Conservation (phyloP, 1,140 invertebrate species). For the Temnothorax curvispinosus region DNA sequence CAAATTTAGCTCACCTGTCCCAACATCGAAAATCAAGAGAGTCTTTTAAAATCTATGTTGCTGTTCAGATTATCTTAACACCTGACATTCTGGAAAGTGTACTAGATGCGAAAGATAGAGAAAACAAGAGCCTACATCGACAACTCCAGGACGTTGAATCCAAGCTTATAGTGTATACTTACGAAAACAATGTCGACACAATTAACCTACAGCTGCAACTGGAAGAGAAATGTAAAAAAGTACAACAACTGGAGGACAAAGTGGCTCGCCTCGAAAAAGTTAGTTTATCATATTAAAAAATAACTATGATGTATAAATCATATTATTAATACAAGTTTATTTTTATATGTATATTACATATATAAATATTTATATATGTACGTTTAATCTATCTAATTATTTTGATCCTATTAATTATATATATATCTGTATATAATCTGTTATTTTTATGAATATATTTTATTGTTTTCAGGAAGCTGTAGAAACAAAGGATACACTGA, state of each 20-base stretch:
- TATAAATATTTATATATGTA: not conserved
- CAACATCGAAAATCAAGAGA: not conserved
- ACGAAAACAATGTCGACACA: conserved; percentile 69
- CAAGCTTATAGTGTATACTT: conserved; percentile 66
- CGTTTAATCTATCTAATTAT: not conserved
- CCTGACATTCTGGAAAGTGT: conserved; percentile 76
- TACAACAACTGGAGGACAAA: conserved; percentile 72
- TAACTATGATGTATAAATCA: not conserved
- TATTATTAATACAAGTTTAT: conserved; percentile 8
- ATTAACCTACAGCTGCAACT: conserved; percentile 70
- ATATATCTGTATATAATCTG: not conserved
- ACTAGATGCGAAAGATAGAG: conserved; percentile 70
- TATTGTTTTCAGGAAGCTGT: conserved; percentile 75
- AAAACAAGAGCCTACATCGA: conserved; percentile 69
- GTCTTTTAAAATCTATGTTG: conserved; percentile 67
- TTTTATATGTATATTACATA: not conserved
- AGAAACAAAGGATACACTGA: conserved; percentile 84
- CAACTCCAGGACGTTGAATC: conserved; percentile 73
- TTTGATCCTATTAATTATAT: not conserved
- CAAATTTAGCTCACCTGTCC: not conserved
- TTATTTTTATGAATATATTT: conserved; percentile 14
- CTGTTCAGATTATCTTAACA: conserved; percentile 77
- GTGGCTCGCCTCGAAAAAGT: conserved; percentile 79
- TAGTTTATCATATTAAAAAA: conserved; percentile 65
- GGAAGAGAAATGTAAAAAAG: conserved; percentile 75